These are phyloP conservation scores for Pitta sordida DNA, from an alignment of 2,113 vertebrate species.

Conservation along the genomic window DNA sequence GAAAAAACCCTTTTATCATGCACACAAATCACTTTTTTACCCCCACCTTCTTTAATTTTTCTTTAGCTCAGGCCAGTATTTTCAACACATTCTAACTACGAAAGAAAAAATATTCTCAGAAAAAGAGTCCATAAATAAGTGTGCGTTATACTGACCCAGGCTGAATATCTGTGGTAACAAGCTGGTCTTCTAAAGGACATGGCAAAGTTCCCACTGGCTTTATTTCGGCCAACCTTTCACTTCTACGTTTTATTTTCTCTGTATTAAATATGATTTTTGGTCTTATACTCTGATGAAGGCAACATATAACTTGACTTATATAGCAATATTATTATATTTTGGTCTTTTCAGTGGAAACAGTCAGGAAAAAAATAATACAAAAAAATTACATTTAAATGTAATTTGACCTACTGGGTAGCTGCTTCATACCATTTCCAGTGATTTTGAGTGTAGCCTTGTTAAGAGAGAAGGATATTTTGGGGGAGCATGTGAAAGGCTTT, in stretches of 20 bases:
- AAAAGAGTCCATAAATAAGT: not conserved
- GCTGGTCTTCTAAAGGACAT: not conserved
- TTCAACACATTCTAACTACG: not conserved
- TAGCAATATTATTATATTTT: not conserved
- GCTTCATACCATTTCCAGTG: not conserved
- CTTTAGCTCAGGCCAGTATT: not conserved
- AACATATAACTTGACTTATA: not conserved
- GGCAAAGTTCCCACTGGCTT: not conserved
- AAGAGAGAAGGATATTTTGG: no score
- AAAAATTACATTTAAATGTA: not conserved
- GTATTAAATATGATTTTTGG: not conserved
- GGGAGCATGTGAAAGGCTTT: no score
- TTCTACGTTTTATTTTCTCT: not conserved
- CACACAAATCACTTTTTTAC: not conserved
- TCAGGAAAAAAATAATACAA: not conserved
- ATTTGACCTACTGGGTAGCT: not conserved
- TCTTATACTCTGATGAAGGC: not conserved
- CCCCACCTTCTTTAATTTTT: not conserved
- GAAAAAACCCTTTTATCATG: conserved; percentile 55
- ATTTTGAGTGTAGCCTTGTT: not conserved
- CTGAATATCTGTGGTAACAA: not conserved
- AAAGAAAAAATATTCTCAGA: not conserved
- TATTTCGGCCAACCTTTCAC: not conserved
- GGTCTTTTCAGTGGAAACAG: not conserved
- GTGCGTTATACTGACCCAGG: not conserved